phyloP scores from a whole-genome alignment of 2,113 vertebrate genomes.

The human region DNA sequence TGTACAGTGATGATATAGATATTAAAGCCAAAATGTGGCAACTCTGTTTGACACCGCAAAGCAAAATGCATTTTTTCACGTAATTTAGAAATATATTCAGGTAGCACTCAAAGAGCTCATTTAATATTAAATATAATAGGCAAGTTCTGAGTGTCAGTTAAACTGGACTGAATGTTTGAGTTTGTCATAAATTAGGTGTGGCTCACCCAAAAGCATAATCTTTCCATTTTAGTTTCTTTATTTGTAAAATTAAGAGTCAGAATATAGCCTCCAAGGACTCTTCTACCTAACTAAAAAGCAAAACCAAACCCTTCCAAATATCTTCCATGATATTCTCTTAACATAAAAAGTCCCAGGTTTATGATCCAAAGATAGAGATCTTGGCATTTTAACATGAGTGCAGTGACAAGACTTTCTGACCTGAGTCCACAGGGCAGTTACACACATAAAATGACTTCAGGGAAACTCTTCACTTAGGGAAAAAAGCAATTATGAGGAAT shows the following conservation, averaged over 20 bases:
- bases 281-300: background rate
- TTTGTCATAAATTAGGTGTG: background rate
- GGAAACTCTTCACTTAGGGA: background rate
- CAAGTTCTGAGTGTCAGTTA: background rate
- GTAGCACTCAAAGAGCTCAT: background rate
- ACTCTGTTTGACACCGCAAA: background rate
- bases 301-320: background rate
- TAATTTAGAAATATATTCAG: background rate
- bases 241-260: background rate
- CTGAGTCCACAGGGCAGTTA: background rate
- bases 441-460: background rate
- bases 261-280: background rate
- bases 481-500: constrained; percentile 4
- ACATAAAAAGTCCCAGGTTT: background rate
- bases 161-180: background rate
- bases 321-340: background rate
- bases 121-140: background rate
- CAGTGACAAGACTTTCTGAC: background rate
- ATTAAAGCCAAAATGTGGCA: background rate
- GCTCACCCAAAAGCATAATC: background rate
- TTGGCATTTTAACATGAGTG: background rate
- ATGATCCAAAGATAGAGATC: background rate
- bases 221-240: background rate
- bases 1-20: background rate
- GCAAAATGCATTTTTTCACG: background rate